phyloP scores from a whole-genome alignment of 2,888 invertebrate genomes.

The Unio delphinus region DNA sequence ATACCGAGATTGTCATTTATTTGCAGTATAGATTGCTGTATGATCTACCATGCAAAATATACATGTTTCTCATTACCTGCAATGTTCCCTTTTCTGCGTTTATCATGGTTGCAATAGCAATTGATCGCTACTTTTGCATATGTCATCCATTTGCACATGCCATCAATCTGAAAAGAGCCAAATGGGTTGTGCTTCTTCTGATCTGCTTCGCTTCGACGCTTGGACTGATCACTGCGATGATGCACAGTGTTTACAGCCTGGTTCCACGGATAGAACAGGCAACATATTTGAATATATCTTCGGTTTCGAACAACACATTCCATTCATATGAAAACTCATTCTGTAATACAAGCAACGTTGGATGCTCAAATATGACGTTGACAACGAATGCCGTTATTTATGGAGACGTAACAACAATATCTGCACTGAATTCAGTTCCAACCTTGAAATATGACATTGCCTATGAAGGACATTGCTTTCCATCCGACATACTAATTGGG shows the following conservation, averaged over 20 bases:
- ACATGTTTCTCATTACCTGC: constrained; percentile 64
- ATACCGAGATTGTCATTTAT: constrained; percentile 55
- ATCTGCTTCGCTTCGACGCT: constrained; percentile 36
- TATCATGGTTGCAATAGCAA: constrained; percentile 63
- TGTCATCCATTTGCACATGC: constrained; percentile 63
- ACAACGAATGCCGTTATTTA: too few species aligned
- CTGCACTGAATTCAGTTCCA: too few species aligned
- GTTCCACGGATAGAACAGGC: too few species aligned
- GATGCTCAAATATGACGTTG: too few species aligned
- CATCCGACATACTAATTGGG: constrained; percentile 49
- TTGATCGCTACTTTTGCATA: constrained; percentile 64
- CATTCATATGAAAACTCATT: too few species aligned
- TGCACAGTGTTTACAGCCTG: constrained; percentile 45
- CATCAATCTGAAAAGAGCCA: constrained; percentile 50
- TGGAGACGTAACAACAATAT: too few species aligned
- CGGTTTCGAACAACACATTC: too few species aligned
- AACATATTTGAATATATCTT: too few species aligned
- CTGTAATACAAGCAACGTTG: too few species aligned
- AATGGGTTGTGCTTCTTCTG: constrained; percentile 39
- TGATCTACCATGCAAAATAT: constrained; percentile 58
- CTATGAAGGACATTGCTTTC: constrained; percentile 52
- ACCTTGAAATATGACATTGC: background rate
- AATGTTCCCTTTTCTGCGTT: constrained; percentile 65
- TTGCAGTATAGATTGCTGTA: constrained; percentile 42
- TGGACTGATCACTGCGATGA: constrained; percentile 51